These are phyloP conservation scores for Papilio protenor DNA, from an alignment of 2,888 invertebrate genomes.

Conservation along the genomic window DNA sequence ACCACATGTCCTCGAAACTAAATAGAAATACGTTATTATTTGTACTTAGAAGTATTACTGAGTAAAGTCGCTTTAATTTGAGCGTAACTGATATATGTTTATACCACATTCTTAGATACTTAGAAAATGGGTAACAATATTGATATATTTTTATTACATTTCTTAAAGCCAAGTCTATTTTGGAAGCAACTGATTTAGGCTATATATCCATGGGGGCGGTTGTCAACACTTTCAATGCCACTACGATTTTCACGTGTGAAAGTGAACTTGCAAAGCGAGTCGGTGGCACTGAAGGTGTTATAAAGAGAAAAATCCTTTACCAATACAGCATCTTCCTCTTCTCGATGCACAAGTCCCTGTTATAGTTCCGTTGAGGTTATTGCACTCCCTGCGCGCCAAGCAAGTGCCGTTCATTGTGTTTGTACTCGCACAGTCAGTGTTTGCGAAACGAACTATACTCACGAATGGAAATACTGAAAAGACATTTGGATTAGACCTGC, in stretches of 20 bases:
- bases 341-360: constrained; percentile 90
- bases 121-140: too few relatives aligned
- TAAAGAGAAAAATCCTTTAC: constrained; percentile 79
- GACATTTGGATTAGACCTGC: background rate
- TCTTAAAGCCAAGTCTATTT: background rate
- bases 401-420: constrained; percentile 90
- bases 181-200: background rate
- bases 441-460: constrained; percentile 90
- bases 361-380: constrained; percentile 87
- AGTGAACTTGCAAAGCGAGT: too few relatives aligned
- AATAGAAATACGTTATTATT: constrained; percentile 46
- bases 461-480: constrained; percentile 87
- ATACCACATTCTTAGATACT: too few relatives aligned
- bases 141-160: background rate
- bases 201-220: background rate
- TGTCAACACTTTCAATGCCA: background rate
- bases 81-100: too few relatives aligned
- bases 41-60: background rate
- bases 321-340: constrained; percentile 92
- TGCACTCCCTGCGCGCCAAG: constrained; percentile 90
- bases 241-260: background rate
- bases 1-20: constrained; percentile 91
- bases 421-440: constrained; percentile 87
- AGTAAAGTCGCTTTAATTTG: too few relatives aligned
- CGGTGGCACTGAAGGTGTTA: background rate